A percentile compares a stretch with the other conserved stretches of the same genome.
phyloP scores from a whole-genome alignment of 2,888 invertebrate species.

The Cerceris ruficornis region DNA sequence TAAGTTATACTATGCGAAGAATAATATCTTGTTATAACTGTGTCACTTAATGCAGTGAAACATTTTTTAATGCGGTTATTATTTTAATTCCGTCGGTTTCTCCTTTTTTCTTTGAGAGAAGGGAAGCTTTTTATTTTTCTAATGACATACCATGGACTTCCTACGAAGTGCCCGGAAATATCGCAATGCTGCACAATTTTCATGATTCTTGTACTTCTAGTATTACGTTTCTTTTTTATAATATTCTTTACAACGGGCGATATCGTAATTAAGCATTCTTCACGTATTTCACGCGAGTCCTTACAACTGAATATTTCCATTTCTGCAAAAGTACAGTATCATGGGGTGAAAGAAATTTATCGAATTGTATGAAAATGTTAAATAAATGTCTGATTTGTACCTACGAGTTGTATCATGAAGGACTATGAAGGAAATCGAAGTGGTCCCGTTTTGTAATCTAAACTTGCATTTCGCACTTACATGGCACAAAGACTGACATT shows the following conservation, averaged over 20 bases:
- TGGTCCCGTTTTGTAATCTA: conserved; percentile 26
- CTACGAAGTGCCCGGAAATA: conserved; percentile 52
- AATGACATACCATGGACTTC: conserved; percentile 44
- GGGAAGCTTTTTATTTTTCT: conserved; percentile 49
- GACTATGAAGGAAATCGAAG: conserved; percentile 14
- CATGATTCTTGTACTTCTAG: conserved; percentile 28
- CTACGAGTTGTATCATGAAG: neutral
- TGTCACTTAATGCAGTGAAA: conserved; percentile 41
- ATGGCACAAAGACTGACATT: conserved; percentile 47
- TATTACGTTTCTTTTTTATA: conserved; percentile 23
- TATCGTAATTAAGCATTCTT: conserved; percentile 12
- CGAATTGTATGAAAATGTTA: conserved; percentile 17
- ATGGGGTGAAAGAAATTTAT: conserved; percentile 13
- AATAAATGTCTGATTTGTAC: conserved; percentile 31
- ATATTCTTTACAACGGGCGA: conserved; percentile 19
- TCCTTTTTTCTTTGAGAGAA: conserved; percentile 25
- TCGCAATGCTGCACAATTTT: conserved; percentile 43
- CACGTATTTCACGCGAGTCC: conserved; percentile 23
- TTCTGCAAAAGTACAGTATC: conserved; percentile 17
- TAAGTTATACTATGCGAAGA: conserved; percentile 31
- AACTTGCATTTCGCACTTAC: conserved; percentile 34
- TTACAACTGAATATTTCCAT: conserved; percentile 6
- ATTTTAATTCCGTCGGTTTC: conserved; percentile 35
- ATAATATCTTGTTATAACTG: conserved; percentile 38
- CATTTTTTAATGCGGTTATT: conserved; percentile 35